Evolutionary conservation across 2,797 vertebrate genomes (phyloP).

Genomic region (Vultur gryphus): DNA sequence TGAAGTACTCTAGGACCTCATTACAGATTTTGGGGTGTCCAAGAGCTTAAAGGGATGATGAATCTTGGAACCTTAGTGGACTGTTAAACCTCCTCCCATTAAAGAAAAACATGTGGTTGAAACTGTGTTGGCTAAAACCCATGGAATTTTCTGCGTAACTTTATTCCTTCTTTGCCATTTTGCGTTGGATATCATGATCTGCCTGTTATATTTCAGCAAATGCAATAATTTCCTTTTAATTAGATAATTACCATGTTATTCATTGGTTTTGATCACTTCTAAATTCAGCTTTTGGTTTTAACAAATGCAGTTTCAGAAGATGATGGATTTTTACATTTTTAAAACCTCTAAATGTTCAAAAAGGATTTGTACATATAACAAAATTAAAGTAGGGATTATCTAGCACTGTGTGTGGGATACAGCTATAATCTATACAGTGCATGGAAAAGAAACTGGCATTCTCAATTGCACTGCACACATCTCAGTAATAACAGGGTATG

Average conservation of each 20-base stretch:
- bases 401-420: slow-evolving; percentile 81
- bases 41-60: slow-evolving; percentile 25
- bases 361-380: slow-evolving; percentile 73
- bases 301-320: slow-evolving; percentile 59
- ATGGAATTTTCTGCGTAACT: slow-evolving; percentile 61
- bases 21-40: slow-evolving; percentile 35
- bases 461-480: slow-evolving; percentile 73
- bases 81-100: slow-evolving; percentile 44
- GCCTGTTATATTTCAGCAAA: slow-evolving; percentile 50
- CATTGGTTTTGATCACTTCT: slow-evolving; percentile 60
- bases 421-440: slow-evolving; percentile 72
- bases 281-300: slow-evolving; percentile 68
- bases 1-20: not conserved
- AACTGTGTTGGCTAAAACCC: slow-evolving; percentile 54
- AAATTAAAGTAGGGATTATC: slow-evolving; percentile 78
- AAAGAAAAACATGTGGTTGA: slow-evolving; percentile 60
- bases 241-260: slow-evolving; percentile 62
- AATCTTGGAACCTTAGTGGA: slow-evolving; percentile 25
- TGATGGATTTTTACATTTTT: slow-evolving; percentile 67
- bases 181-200: slow-evolving; percentile 45
- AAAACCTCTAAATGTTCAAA: slow-evolving; percentile 70
- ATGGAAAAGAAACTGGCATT: slow-evolving; percentile 72
- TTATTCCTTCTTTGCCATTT: slow-evolving; percentile 57
- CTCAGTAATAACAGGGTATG: slow-evolving; percentile 80
- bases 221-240: slow-evolving; percentile 49